A percentile compares a stretch with the other conserved stretches of the same genome.
phyloP scores from a whole-genome alignment of 2,113 vertebrate species.

The Perca fluviatilis region DNA sequence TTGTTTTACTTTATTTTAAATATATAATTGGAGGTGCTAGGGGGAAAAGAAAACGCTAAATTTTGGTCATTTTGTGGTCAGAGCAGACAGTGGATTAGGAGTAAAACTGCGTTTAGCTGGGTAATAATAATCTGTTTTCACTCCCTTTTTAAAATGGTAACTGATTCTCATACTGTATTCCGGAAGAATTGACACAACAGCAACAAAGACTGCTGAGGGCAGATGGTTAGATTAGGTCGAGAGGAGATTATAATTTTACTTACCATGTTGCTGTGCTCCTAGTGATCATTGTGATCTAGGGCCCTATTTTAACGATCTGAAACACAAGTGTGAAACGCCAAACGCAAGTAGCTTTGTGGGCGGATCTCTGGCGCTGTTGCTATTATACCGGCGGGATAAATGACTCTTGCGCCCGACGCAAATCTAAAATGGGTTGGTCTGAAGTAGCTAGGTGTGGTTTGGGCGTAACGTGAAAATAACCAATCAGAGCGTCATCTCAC shows the following conservation, averaged over 20 bases:
- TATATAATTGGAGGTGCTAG: background rate
- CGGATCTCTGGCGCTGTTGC: no score
- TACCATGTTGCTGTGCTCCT: conserved; percentile 35
- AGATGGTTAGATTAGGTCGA: conserved; percentile 14
- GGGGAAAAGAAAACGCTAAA: background rate
- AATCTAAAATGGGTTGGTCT: no score
- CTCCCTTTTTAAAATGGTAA: background rate
- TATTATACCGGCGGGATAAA: no score
- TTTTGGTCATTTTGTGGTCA: background rate
- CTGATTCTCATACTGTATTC: background rate
- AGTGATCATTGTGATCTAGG: conserved; percentile 4
- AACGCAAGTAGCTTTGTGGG: no score
- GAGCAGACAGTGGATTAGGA: background rate
- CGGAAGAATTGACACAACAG: background rate
- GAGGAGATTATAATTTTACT: conserved; percentile 8
- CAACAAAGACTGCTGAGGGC: conserved; percentile 1
- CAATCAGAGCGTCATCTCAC: no score
- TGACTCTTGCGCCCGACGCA: no score
- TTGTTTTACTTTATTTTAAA: background rate
- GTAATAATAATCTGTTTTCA: conserved; percentile 5
- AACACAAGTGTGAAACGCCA: no score
- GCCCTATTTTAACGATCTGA: no score
- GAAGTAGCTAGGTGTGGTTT: no score
- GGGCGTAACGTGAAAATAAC: no score
- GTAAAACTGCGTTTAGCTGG: background rate